phyloP scores from a whole-genome alignment of 2,797 vertebrate genomes.

The Oreortyx pictus region DNA sequence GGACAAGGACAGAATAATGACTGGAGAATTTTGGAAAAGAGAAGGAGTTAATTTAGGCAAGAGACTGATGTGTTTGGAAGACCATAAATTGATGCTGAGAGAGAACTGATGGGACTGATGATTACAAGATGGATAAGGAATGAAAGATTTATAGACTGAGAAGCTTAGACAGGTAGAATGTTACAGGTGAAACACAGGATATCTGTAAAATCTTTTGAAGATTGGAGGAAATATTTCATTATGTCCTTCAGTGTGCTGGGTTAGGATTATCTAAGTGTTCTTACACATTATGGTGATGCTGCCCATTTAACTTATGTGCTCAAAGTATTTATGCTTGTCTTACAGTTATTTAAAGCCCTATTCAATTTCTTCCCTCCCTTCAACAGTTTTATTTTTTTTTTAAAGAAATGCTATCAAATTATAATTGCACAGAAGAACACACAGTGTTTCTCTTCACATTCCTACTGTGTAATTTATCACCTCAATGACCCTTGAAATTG shows the following conservation, averaged over 20 bases:
- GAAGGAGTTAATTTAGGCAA: slow-evolving; percentile 6
- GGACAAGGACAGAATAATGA: not conserved
- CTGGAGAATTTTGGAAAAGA: not conserved
- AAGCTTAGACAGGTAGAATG: not conserved
- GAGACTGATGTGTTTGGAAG: slow-evolving; percentile 14
- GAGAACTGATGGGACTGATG: not conserved
- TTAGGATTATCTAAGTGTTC: not conserved
- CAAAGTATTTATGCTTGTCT: not conserved
- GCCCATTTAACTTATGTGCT: not conserved
- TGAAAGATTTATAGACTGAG: slow-evolving; percentile 19
- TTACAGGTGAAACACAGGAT: not conserved
- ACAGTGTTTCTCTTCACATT: fast-evolving
- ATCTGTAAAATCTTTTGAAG: not conserved
- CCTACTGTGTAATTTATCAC: not conserved
- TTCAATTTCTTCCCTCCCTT: not conserved
- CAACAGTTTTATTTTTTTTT: not conserved
- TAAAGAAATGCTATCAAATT: not conserved
- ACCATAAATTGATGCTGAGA: not conserved
- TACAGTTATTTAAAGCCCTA: not conserved
- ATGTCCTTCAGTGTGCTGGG: too few species aligned
- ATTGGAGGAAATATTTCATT: not conserved
- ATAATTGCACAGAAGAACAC: not conserved
- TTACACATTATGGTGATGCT: not conserved
- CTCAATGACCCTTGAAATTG: not conserved
- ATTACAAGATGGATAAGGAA: not conserved